Percentiles rank a stretch among this genome's conserved stretches.
phyloP scores from a whole-genome alignment of 1,140 invertebrate genomes.

The Antheraea mylitta region DNA sequence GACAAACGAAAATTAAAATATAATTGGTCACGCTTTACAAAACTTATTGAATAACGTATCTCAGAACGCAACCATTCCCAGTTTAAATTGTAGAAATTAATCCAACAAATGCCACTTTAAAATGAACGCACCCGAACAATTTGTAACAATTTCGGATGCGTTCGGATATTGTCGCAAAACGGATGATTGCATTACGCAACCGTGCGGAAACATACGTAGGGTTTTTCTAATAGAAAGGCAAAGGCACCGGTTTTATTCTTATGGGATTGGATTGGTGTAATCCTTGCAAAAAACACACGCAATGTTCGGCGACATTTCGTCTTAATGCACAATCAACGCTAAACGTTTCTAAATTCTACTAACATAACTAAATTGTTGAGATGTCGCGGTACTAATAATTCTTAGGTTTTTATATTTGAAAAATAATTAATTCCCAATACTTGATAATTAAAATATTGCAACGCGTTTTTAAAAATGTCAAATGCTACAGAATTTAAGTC shows the following conservation, averaged over 20 bases:
- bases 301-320: slow-evolving; percentile 6
- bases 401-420: background rate
- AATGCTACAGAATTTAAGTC: background rate
- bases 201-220: slow-evolving; percentile 27
- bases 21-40: background rate
- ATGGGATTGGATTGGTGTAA: slow-evolving; percentile 51
- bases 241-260: slow-evolving; percentile 17
- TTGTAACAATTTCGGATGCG: background rate
- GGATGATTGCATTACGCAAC: slow-evolving; percentile 33
- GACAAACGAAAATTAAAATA: background rate
- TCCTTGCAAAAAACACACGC: slow-evolving; percentile 39
- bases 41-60: background rate
- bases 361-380: background rate
- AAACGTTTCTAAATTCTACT: slow-evolving; percentile 35
- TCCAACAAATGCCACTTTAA: slow-evolving; percentile 22
- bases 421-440: background rate
- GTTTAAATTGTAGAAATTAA: slow-evolving; percentile 18
- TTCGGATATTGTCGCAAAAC: slow-evolving; percentile 29
- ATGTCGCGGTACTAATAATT: background rate
- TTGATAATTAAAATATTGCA: background rate
- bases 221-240: slow-evolving; percentile 10
- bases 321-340: slow-evolving; percentile 26
- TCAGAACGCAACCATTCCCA: slow-evolving; percentile 2
- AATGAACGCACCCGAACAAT: slow-evolving; percentile 14
- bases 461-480: background rate